A percentile compares a stretch with the other conserved stretches of the same genome.
phyloP scores from a whole-genome alignment of 2,888 invertebrate species.

The Tenthredo mesomela region DNA sequence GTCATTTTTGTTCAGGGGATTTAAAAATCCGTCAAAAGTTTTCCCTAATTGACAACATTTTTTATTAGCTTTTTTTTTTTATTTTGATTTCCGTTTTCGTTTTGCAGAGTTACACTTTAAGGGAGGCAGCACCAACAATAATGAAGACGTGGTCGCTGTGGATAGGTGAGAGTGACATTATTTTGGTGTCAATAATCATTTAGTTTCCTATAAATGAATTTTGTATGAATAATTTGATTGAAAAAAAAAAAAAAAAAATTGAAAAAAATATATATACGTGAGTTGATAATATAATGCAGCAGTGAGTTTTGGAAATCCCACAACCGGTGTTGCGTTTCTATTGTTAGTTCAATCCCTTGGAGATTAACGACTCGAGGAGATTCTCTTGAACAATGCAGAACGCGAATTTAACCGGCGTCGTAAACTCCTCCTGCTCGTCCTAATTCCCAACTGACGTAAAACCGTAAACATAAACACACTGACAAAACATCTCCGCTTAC shows the following conservation, averaged over 20 bases:
- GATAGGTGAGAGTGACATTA: conserved; percentile 69
- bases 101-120: conserved; percentile 61
- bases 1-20: not conserved
- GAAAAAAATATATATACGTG: not conserved
- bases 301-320: conserved; percentile 12
- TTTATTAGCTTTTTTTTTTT: not conserved
- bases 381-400: conserved; percentile 28
- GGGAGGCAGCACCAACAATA: conserved; percentile 67
- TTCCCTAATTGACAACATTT: not conserved
- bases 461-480: conserved; percentile 27
- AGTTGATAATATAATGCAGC: not conserved
- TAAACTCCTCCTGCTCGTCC: conserved; percentile 27
- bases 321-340: conserved; percentile 9
- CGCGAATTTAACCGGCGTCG: conserved; percentile 28
- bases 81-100: not conserved
- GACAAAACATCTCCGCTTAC: conserved; percentile 21
- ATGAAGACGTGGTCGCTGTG: conserved; percentile 73
- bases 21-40: not conserved
- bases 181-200: not conserved
- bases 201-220: not conserved
- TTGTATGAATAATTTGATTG: not conserved
- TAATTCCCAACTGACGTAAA: conserved; percentile 23
- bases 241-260: not conserved
- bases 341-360: conserved; percentile 12
- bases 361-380: conserved; percentile 22